Evolutionary conservation across 2,797 vertebrate species (phyloP).

Genomic region (Anniella stebbinsi): DNA sequence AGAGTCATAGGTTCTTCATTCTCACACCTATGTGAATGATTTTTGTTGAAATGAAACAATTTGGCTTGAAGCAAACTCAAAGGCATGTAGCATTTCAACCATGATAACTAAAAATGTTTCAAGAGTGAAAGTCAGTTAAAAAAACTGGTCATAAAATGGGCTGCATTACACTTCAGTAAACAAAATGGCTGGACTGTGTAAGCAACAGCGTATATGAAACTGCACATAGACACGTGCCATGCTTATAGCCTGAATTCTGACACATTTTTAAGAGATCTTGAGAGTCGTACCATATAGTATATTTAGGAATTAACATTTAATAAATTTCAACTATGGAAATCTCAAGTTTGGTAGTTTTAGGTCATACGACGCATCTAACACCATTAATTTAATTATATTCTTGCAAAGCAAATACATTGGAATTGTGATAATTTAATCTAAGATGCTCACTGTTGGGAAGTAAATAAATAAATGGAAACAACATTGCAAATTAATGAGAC

Average conservation of each 20-base stretch:
- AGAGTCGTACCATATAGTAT: not conserved
- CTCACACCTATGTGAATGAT: not conserved
- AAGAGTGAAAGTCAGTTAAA: not conserved
- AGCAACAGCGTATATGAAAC: not conserved
- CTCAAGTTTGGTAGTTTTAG: not conserved
- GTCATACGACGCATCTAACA: conserved; percentile 18
- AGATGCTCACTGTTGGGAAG: conserved; percentile 57
- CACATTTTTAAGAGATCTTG: not conserved
- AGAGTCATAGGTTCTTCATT: not conserved
- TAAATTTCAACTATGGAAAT: not conserved
- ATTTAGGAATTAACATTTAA: not conserved
- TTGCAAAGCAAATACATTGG: conserved; percentile 56
- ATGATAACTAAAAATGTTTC: not conserved
- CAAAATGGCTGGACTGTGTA: not conserved
- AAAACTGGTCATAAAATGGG: not conserved
- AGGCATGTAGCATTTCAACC: not conserved
- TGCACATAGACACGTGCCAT: too few species aligned
- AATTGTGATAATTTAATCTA: conserved; percentile 55
- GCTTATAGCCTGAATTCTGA: too few species aligned
- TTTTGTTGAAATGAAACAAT: not conserved
- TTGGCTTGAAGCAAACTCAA: not conserved
- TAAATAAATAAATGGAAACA: conserved; percentile 51
- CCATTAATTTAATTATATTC: conserved; percentile 25
- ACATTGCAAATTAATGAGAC: conserved; percentile 67
- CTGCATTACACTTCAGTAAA: not conserved